phyloP scores from a whole-genome alignment of 1,140 invertebrate genomes.

The Heliconius melpomene region DNA sequence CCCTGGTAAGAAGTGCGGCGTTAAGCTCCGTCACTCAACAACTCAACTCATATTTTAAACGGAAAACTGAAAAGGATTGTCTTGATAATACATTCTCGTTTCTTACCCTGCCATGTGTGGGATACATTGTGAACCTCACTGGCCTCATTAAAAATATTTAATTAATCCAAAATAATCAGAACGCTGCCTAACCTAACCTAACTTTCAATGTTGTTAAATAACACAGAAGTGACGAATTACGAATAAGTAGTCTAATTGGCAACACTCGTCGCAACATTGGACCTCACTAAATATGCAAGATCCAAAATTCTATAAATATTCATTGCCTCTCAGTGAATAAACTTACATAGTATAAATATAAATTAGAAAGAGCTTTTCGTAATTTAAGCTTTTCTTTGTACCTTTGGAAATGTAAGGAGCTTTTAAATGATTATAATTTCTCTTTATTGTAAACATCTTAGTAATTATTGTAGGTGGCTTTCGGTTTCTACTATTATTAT shows the following conservation, averaged over 20 bases:
- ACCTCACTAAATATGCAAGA: slow-evolving; percentile 1
- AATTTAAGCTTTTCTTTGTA: background rate
- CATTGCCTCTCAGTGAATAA: background rate
- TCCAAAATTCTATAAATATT: slow-evolving; percentile 13
- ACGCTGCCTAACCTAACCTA: background rate
- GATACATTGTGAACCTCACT: too few species aligned
- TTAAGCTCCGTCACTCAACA: too few species aligned
- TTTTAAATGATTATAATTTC: background rate
- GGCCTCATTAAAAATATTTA: too few species aligned
- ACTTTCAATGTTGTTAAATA: background rate
- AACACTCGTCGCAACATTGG: slow-evolving; percentile 1
- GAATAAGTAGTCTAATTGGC: background rate
- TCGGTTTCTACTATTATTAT: background rate
- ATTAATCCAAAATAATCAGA: background rate
- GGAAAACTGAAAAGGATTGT: too few species aligned
- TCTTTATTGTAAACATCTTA: background rate
- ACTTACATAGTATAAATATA: slow-evolving; percentile 12
- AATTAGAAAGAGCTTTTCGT: slow-evolving; percentile 11
- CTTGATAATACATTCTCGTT: too few species aligned
- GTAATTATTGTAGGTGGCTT: background rate
- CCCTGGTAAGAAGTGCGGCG: too few species aligned
- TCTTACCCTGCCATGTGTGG: too few species aligned
- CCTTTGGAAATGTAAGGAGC: background rate
- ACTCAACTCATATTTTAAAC: too few species aligned
- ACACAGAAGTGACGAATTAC: background rate